phyloP scores from a whole-genome alignment of 2,888 invertebrate species.

The Theretra japonica region DNA sequence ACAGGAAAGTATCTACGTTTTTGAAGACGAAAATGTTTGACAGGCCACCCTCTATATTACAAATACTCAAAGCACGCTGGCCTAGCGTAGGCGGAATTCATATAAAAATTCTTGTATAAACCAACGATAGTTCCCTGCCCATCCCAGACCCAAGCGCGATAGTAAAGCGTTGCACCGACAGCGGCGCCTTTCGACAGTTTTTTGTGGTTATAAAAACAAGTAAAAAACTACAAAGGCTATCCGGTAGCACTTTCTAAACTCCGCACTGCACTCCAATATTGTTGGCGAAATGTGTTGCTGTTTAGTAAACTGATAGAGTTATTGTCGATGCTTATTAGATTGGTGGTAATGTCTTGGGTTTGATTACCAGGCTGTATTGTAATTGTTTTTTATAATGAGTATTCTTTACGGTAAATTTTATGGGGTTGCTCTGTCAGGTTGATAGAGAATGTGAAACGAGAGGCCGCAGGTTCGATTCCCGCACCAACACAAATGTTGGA shows the following conservation, averaged over 20 bases:
- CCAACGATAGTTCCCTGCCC: neutral
- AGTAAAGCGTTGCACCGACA: conserved; percentile 42
- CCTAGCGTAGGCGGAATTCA: no score
- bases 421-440: no score
- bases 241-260: conserved; percentile 72
- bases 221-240: conserved; percentile 58
- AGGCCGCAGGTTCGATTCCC: no score
- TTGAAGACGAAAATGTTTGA: no score
- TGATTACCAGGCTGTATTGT: neutral
- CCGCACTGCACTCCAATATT: conserved; percentile 36
- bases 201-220: conserved; percentile 55
- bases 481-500: no score
- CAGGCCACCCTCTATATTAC: no score
- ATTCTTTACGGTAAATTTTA: no score
- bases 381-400: neutral
- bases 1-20: no score
- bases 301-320: neutral
- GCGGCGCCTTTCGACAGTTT: conserved; percentile 69
- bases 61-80: no score
- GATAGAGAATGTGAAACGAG: no score
- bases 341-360: neutral
- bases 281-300: conserved; percentile 1
- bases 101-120: no score
- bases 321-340: neutral
- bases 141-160: neutral